A percentile compares a stretch with the other conserved stretches of the same genome.
These are phyloP conservation scores for Macrobrachium nipponense DNA, from an alignment of 1,140 invertebrate genomes.

Conservation along the genomic window DNA sequence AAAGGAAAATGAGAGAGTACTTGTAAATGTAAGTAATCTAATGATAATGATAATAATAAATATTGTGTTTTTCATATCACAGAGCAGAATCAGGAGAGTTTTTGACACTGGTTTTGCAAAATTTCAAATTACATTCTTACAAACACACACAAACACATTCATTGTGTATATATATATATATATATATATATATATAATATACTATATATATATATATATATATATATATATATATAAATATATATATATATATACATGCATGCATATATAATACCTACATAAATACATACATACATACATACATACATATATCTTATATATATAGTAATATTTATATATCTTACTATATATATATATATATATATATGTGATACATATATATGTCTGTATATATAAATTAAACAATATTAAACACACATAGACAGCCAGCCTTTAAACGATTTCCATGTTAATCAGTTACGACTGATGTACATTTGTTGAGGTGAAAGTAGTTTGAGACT, in stretches of 20 bases:
- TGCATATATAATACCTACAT: constrained; percentile 4
- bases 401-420: too few relatives aligned
- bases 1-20: too few relatives aligned
- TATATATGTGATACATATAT: constrained; percentile 20
- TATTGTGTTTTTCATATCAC: too few relatives aligned
- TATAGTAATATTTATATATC: constrained; percentile 2
- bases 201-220: constrained; percentile 20
- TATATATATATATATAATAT: constrained; percentile 18
- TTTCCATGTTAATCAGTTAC: too few relatives aligned
- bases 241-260: background rate
- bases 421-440: too few relatives aligned
- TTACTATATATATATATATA: constrained; percentile 28
- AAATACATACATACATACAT: background rate
- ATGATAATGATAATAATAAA: too few relatives aligned
- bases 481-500: too few relatives aligned
- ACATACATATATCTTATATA: background rate
- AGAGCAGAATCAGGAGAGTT: too few relatives aligned
- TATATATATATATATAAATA: constrained; percentile 12
- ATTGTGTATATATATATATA: background rate
- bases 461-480: too few relatives aligned
- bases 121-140: too few relatives aligned
- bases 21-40: too few relatives aligned
- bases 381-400: background rate
- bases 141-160: background rate
- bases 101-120: too few relatives aligned